These are phyloP conservation scores for Nibea coibor DNA, from an alignment of 2,113 vertebrate genomes.

Conservation along the genomic window DNA sequence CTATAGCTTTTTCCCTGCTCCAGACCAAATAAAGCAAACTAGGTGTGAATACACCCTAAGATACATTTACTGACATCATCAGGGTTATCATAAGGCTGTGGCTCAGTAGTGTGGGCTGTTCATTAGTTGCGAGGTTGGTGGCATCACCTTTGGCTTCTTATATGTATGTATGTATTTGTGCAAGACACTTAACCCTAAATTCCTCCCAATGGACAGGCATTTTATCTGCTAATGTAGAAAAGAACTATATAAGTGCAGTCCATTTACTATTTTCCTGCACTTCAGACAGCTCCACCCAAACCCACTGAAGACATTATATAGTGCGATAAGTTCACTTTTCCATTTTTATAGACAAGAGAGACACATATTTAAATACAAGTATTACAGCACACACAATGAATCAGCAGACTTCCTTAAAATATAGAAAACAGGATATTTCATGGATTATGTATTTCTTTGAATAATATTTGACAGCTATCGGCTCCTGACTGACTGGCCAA, in stretches of 20 bases:
- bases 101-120: not conserved
- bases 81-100: not conserved
- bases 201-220: not conserved
- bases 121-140: not conserved
- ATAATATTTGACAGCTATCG: not conserved
- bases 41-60: too few relatives aligned
- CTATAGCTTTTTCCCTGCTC: too few relatives aligned
- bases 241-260: not conserved
- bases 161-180: too few relatives aligned
- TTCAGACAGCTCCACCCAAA: not conserved
- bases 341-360: not conserved
- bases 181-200: not conserved
- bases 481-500: constrained; percentile 24
- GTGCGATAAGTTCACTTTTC: not conserved
- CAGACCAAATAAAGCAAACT: too few relatives aligned
- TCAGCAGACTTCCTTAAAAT: not conserved
- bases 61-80: not conserved
- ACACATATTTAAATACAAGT: not conserved
- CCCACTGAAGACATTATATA: not conserved
- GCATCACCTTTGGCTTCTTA: not conserved
- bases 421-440: not conserved
- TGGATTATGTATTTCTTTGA: not conserved
- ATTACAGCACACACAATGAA: not conserved
- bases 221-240: not conserved
- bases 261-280: not conserved